Conservation (phyloP, 2,797 vertebrate genomes). For the Notoglanidium macrostoma region DNA sequence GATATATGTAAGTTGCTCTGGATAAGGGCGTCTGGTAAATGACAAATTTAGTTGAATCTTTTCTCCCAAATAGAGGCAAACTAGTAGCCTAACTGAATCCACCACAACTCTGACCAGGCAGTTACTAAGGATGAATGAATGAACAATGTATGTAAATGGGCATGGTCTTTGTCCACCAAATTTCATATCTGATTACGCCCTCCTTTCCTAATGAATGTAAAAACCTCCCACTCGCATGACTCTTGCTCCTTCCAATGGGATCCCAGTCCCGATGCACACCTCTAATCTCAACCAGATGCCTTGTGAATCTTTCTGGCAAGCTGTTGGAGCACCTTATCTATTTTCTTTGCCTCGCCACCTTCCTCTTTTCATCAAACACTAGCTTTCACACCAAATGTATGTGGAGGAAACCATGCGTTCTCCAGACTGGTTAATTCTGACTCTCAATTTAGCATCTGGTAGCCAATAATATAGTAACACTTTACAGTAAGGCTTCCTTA, state of each 20-base stretch:
- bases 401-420: background rate
- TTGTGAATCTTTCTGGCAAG: no score
- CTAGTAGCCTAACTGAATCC: background rate
- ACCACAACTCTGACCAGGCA: background rate
- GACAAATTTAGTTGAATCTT: background rate
- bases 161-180: background rate
- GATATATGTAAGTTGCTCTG: no score
- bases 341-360: background rate
- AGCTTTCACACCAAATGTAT: background rate
- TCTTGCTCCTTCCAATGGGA: no score
- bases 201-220: background rate
- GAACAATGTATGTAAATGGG: background rate
- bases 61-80: background rate
- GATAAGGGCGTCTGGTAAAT: background rate
- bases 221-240: background rate
- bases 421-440: background rate
- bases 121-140: background rate
- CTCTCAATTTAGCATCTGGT: background rate
- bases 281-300: no score
- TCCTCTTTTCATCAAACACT: background rate
- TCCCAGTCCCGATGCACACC: no score
- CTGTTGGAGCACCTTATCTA: background rate
- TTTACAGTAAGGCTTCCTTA: background rate
- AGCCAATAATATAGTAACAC: background rate
- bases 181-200: background rate